These are phyloP conservation scores for Agriotes lineatus DNA, from an alignment of 2,888 invertebrate species.

Conservation along the genomic window DNA sequence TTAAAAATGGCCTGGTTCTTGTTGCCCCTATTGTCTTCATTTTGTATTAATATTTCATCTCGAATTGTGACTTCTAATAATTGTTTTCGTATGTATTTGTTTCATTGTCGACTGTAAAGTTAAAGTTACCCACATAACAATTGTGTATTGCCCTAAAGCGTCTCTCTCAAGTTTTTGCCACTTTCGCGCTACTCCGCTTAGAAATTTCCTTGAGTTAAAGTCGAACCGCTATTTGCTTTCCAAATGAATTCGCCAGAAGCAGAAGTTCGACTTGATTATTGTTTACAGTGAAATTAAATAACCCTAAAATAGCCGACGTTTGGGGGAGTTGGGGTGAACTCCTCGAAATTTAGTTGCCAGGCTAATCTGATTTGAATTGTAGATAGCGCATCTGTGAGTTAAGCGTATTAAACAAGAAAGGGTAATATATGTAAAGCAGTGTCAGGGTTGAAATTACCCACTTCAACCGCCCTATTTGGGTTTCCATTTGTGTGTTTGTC, in stretches of 20 bases:
- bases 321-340: neutral
- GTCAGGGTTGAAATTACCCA: conserved; percentile 20
- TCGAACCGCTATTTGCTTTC: neutral
- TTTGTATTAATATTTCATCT: too few species aligned
- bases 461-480: conserved; percentile 11
- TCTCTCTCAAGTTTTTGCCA: too few species aligned
- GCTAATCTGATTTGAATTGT: conserved; percentile 26
- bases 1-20: too few species aligned
- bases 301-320: conserved; percentile 2
- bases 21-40: too few species aligned
- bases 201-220: too few species aligned
- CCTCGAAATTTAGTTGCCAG: neutral
- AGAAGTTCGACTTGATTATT: conserved; percentile 8
- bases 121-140: too few species aligned
- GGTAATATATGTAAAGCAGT: conserved; percentile 22
- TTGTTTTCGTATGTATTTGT: too few species aligned
- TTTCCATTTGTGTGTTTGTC: conserved; percentile 13
- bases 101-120: too few species aligned
- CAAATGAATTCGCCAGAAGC: neutral
- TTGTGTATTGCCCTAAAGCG: too few species aligned
- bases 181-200: too few species aligned
- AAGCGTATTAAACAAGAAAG: conserved; percentile 21
- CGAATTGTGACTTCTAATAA: too few species aligned
- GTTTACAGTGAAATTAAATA: conserved; percentile 15
- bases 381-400: conserved; percentile 20